Conservation (phyloP, 2,113 vertebrate species). For the Notothenia rossii region DNA sequence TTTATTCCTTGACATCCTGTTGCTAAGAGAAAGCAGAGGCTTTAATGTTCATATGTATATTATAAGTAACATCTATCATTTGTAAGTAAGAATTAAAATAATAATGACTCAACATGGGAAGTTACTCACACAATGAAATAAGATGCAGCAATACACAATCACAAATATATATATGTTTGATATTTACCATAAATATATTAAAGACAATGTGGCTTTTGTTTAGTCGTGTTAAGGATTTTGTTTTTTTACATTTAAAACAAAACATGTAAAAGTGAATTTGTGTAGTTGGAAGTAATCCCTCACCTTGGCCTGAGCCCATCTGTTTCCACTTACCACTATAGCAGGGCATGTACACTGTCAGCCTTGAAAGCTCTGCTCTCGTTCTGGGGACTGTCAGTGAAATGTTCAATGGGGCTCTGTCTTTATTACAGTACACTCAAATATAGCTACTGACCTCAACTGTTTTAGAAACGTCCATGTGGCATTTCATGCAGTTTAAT, state of each 20-base stretch:
- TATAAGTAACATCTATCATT: constrained; percentile 19
- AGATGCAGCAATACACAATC: background rate
- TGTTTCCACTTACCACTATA: constrained; percentile 83
- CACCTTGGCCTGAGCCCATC: constrained; percentile 78
- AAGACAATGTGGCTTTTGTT: background rate
- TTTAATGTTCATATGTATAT: constrained; percentile 9
- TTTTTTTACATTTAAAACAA: constrained; percentile 26
- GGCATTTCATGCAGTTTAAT: constrained; percentile 47
- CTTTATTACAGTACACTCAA: constrained; percentile 77
- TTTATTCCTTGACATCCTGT: constrained; percentile 59
- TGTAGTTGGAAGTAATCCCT: constrained; percentile 69
- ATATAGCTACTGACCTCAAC: constrained; percentile 66
- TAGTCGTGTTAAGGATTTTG: background rate
- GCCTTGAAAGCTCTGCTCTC: constrained; percentile 77
- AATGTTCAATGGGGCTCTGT: constrained; percentile 80
- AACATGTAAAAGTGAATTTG: constrained; percentile 56
- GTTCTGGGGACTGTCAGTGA: constrained; percentile 75
- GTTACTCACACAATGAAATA: background rate
- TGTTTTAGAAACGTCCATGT: constrained; percentile 57
- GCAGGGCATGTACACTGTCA: constrained; percentile 81
- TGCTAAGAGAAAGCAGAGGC: constrained; percentile 27
- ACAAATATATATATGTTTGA: background rate
- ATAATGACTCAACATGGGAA: background rate
- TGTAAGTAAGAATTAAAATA: constrained; percentile 13
- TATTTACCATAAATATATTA: background rate